These are phyloP conservation scores for Panthera tigris DNA, from an alignment of 2,113 vertebrate genomes.

Conservation along the genomic window DNA sequence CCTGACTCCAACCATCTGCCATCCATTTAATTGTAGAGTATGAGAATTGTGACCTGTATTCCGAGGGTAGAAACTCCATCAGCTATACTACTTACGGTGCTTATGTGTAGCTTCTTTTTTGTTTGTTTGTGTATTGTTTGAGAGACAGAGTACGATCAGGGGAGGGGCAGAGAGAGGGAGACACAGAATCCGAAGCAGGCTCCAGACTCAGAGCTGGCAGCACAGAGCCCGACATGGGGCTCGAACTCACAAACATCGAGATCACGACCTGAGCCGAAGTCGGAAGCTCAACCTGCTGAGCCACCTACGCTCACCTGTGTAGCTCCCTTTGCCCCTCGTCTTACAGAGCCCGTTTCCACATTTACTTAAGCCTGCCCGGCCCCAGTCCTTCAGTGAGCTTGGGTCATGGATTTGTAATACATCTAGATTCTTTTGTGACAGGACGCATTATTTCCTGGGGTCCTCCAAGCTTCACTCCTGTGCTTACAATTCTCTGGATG, in stretches of 20 bases:
- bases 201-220: too few species aligned
- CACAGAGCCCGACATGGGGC: too few species aligned
- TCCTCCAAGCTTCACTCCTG: not conserved
- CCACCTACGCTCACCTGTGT: too few species aligned
- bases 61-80: not conserved
- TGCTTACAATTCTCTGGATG: not conserved
- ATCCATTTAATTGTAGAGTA: not conserved
- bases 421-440: not conserved
- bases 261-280: too few species aligned
- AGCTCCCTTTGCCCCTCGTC: not conserved
- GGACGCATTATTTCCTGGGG: not conserved
- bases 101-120: not conserved
- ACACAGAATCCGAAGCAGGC: too few species aligned
- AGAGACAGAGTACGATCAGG: too few species aligned
- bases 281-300: too few species aligned
- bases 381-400: not conserved
- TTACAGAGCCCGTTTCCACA: fast-evolving
- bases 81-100: not conserved
- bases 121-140: too few species aligned
- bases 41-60: fast-evolving
- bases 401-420: not conserved
- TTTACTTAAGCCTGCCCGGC: too few species aligned
- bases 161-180: too few species aligned
- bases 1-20: not conserved
- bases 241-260: too few species aligned